Conservation (phyloP, 2,888 invertebrate genomes). For the Mythimna vitellina region DNA sequence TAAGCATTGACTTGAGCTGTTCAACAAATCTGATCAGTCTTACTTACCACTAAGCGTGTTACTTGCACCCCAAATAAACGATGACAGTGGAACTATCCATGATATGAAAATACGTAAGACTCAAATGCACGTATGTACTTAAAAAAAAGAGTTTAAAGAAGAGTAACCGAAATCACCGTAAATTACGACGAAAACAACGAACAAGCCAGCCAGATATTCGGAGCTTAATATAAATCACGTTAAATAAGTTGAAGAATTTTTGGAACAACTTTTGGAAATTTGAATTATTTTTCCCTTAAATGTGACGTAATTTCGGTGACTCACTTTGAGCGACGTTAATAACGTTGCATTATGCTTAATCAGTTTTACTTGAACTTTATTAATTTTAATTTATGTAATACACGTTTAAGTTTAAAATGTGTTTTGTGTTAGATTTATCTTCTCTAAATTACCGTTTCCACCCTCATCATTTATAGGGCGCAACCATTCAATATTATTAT, state of each 20-base stretch:
- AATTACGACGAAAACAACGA: too few relatives aligned
- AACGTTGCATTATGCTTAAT: background rate
- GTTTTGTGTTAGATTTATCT: background rate
- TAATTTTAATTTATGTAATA: background rate
- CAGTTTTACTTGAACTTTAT: background rate
- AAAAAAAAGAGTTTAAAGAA: background rate
- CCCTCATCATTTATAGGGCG: constrained; percentile 52
- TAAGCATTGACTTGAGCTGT: constrained; percentile 45
- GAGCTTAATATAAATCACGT: background rate
- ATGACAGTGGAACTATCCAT: constrained; percentile 55
- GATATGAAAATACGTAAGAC: background rate
- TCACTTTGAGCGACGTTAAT: background rate
- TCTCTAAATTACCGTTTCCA: constrained; percentile 19
- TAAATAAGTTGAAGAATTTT: background rate
- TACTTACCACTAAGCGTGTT: constrained; percentile 81
- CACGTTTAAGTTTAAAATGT: background rate
- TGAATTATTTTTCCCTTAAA: background rate
- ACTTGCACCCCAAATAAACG: constrained; percentile 61
- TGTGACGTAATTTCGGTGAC: background rate
- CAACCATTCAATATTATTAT: constrained; percentile 42
- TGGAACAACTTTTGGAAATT: background rate
- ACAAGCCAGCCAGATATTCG: background rate
- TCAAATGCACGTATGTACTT: background rate
- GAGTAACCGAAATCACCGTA: background rate
- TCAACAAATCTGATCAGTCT: constrained; percentile 76